A percentile compares a stretch with the other conserved stretches of the same genome.
These are phyloP conservation scores for Ondatra zibethicus DNA, from an alignment of 2,113 vertebrate genomes.

Conservation along the genomic window DNA sequence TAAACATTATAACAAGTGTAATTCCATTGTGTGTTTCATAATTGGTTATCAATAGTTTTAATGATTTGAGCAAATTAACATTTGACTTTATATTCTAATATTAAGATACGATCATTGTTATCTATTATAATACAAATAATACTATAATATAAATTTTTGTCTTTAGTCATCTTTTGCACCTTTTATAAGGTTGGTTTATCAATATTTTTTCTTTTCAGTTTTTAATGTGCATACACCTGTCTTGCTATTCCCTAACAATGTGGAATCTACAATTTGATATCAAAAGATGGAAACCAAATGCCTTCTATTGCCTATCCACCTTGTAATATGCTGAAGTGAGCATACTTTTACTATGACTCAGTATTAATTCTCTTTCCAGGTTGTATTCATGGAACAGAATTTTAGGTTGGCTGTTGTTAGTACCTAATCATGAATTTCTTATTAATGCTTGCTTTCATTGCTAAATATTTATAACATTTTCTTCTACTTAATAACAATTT, in stretches of 20 bases:
- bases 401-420: background rate
- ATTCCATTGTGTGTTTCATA: background rate
- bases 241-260: background rate
- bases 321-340: background rate
- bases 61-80: background rate
- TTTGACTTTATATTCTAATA: background rate
- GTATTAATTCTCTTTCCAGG: background rate
- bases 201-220: background rate
- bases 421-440: background rate
- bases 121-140: no score
- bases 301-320: rapidly evolving
- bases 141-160: background rate
- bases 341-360: background rate
- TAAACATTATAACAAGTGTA: background rate
- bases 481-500: background rate
- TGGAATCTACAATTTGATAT: background rate
- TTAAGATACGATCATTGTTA: background rate
- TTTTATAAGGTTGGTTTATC: background rate
- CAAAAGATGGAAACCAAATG: background rate
- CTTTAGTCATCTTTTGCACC: background rate
- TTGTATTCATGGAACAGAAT: background rate
- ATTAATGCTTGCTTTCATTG: background rate
- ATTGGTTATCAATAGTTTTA: background rate
- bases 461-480: conserved; percentile 3
- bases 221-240: background rate